These are phyloP conservation scores for Myodes glareolus DNA, from an alignment of 2,113 vertebrate species.

Conservation along the genomic window DNA sequence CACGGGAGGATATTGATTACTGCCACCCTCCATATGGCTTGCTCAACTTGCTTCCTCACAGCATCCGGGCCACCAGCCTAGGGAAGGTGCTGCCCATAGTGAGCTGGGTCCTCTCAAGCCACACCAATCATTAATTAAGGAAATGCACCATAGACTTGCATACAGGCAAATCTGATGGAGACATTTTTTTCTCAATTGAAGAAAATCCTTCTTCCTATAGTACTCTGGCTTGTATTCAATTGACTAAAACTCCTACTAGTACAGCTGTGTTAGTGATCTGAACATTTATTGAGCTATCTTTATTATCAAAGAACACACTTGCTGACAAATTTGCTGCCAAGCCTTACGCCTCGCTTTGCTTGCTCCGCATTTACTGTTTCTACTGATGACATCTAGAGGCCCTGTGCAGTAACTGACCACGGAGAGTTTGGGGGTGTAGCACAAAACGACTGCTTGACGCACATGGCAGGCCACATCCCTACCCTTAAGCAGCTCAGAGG, in stretches of 20 bases:
- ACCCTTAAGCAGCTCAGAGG: not conserved
- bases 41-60: not conserved
- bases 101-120: too few species aligned
- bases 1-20: not conserved
- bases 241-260: not conserved
- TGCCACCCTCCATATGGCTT: not conserved
- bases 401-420: not conserved
- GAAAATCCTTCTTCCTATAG: not conserved
- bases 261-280: not conserved
- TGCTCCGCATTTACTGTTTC: not conserved
- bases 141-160: not conserved
- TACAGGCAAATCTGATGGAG: not conserved
- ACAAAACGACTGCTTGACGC: accelerated
- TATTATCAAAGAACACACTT: too few species aligned
- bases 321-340: not conserved
- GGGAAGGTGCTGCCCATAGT: too few species aligned
- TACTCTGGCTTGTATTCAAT: not conserved
- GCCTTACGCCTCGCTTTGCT: not conserved
- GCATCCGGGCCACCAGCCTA: not conserved
- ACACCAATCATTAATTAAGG: not conserved
- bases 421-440: too few species aligned
- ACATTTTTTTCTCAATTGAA: not conserved
- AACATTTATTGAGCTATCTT: not conserved
- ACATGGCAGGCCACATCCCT: not conserved
- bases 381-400: not conserved